Percentiles rank a stretch among this genome's conserved stretches.
phyloP scores from a whole-genome alignment of 2,113 vertebrate genomes.

The Poecile atricapillus region DNA sequence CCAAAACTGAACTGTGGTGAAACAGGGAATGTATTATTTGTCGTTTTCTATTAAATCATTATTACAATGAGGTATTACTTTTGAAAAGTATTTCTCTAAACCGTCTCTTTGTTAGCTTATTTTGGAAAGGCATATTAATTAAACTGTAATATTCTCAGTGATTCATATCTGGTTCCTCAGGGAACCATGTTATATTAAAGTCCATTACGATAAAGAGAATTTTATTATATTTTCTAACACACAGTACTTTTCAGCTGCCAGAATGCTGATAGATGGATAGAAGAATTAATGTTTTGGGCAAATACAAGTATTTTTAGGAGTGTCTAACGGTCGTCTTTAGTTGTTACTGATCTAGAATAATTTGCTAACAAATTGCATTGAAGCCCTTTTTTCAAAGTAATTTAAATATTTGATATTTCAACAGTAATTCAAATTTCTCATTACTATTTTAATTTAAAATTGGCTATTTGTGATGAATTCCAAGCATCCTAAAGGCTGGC shows the following conservation, averaged over 20 bases:
- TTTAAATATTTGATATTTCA: background rate
- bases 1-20: background rate
- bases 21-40: background rate
- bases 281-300: background rate
- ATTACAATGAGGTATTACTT: background rate
- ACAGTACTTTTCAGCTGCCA: background rate
- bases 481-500: background rate
- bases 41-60: background rate
- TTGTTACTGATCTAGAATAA: background rate
- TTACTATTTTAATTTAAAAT: background rate
- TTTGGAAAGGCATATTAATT: slow-evolving; percentile 29
- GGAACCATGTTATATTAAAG: background rate
- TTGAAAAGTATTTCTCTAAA: background rate
- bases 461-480: background rate
- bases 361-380: background rate
- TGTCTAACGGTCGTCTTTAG: background rate
- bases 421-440: background rate
- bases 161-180: slow-evolving; percentile 6
- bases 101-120: background rate
- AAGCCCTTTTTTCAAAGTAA: background rate
- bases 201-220: background rate
- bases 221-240: slow-evolving; percentile 31
- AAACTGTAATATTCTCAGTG: background rate
- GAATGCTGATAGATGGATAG: background rate
- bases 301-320: background rate